Base-by-base conservation (phyloP, 2,797 vertebrate species). In the Cyclura pinguis region DNA sequence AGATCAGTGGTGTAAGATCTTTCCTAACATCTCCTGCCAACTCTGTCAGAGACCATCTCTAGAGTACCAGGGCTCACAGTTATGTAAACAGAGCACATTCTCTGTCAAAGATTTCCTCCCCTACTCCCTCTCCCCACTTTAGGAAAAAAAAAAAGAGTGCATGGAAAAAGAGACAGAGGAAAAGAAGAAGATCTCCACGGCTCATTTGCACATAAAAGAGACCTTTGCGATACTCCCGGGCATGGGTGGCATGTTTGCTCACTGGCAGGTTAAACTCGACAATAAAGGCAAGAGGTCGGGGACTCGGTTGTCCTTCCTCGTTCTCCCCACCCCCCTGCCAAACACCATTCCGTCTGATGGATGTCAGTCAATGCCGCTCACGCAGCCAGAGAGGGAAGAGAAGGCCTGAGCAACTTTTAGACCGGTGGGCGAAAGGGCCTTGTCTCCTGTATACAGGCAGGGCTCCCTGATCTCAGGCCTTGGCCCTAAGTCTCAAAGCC, bases 131-230 rank as follows among this genome's bases (percentile, higher is more conserved):
- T 6, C 64, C 16, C 35, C 47, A 4, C n/a, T 59, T 86, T n/a
- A 27, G 96, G 95, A 96, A 95, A 93, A 92, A 93, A 89, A 87
- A 72, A 91, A 13, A 14, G 29, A 86, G 89, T 64, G 84, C 69
- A n/a, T 20, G 42, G 80, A 50, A 73, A 85, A 85, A 80, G 87
- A 24, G 72, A 27, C 4, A 16, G n/a, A 59, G 20, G 14, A 57
- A 50, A 50, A 9, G 76, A 35, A 24, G 50, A 80, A 32, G 59
- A 47, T 38, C 35, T 50, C 84, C 59, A 50, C 94, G 86, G 85
- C 95, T 97, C 94, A 98, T 98, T 98, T 98, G 97, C 98, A 98
- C 98, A 98, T 98, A 97, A 98, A 98, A 98, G 98, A 91, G 93
- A 95, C 95, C 95, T 91, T 93, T 97, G 93, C 95, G 94, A 96